Conservation (phyloP, 2,113 vertebrate genomes). For the Nanorana parkeri region DNA sequence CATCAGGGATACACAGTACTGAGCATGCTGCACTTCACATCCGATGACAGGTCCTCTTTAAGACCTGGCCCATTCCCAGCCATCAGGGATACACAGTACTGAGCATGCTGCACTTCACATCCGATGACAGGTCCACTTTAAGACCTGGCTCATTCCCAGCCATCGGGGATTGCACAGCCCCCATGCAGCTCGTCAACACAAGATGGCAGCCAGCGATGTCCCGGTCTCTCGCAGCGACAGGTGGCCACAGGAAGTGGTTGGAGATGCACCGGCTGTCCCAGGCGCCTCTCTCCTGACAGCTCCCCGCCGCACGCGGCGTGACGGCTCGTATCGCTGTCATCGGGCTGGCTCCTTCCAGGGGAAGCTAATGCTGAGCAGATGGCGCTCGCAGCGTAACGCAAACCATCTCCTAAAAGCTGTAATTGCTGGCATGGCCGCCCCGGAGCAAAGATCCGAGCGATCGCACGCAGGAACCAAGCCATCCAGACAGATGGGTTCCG, state of each 20-base stretch:
- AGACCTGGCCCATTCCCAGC: too few species aligned
- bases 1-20: too few species aligned
- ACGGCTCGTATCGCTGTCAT: slow-evolving; percentile 42
- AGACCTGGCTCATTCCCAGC: too few species aligned
- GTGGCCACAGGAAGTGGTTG: slow-evolving; percentile 7
- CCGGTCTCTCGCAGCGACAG: too few species aligned
- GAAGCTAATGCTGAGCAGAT: slow-evolving; percentile 54
- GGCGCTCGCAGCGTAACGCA: slow-evolving; percentile 48
- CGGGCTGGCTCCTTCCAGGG: slow-evolving; percentile 31
- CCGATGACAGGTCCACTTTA: too few species aligned
- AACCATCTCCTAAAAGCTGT: slow-evolving; percentile 54
- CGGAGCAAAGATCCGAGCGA: slow-evolving; percentile 52
- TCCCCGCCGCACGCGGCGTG: neutral
- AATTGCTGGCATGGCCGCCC: slow-evolving; percentile 55
- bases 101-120: too few species aligned
- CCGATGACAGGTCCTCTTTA: too few species aligned
- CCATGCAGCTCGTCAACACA: too few species aligned
- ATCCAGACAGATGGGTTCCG: slow-evolving; percentile 50
- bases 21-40: too few species aligned
- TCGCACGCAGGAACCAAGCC: slow-evolving; percentile 47
- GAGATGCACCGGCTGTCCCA: neutral
- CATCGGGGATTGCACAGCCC: too few species aligned
- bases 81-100: too few species aligned
- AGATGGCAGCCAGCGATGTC: too few species aligned
- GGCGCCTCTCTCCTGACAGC: neutral